Percentiles rank a stretch among this genome's conserved stretches.
Evolutionary conservation across 2,888 invertebrate species (phyloP).

Genomic region (Phymatocera aterrima): DNA sequence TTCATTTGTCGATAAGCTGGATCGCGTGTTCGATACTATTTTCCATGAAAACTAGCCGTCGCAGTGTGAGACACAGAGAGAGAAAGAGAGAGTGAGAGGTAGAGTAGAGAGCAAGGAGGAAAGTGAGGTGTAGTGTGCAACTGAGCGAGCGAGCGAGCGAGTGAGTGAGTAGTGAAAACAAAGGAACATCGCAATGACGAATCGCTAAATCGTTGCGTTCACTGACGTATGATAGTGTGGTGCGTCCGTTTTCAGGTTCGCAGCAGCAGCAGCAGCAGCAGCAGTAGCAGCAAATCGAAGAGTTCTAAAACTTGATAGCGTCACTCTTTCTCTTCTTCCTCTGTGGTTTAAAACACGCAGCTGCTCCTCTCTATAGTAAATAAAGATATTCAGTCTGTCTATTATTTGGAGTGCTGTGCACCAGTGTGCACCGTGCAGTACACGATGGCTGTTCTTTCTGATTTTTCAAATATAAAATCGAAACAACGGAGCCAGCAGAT

Average conservation of each 20-base stretch:
- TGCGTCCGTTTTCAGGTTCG: not conserved
- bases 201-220: not conserved
- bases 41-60: not conserved
- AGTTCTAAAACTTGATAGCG: constrained; percentile 5
- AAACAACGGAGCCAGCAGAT: too few species aligned
- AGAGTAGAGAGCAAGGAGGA: not conserved
- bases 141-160: not conserved
- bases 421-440: too few species aligned
- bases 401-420: too few species aligned
- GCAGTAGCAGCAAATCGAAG: constrained; percentile 5
- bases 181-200: constrained; percentile 25
- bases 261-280: constrained; percentile 45
- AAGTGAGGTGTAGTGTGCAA: not conserved
- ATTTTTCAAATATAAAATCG: too few species aligned
- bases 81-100: not conserved
- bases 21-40: constrained; percentile 23
- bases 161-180: constrained; percentile 33
- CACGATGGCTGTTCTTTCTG: too few species aligned
- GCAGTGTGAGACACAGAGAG: not conserved
- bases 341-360: too few species aligned
- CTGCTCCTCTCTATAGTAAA: not conserved
- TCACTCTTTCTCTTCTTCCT: not conserved
- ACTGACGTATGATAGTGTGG: not conserved
- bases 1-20: constrained; percentile 16
- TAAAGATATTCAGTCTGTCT: too few species aligned